These are phyloP conservation scores for rat (Rattus norvegicus) DNA, from an alignment of 2,113 vertebrate species.

Conservation along the genomic window GRCr8 NC_086020.1:41306001-41306500, in stretches of 20 bases:
- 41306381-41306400: neutral
- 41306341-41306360: neutral
- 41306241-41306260: neutral
- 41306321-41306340: neutral
- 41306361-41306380: neutral
- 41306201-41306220: conserved; percentile 28
- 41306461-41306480: neutral
- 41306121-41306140: neutral
- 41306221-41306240: neutral
- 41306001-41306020: neutral
- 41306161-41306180: neutral
- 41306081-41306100: neutral
- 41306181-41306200: conserved; percentile 16
- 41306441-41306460: neutral
- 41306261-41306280: conserved; percentile 9
- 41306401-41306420: neutral
- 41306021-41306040: neutral
- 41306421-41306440: neutral
- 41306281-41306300: neutral
- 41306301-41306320: neutral
- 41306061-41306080: neutral
- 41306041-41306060: neutral
- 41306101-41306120: neutral
- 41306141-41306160: conserved; percentile 22
- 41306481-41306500: neutral